Evolutionary conservation across 2,888 invertebrate species (phyloP).

Genomic region (Melanostoma mellinum): DNA sequence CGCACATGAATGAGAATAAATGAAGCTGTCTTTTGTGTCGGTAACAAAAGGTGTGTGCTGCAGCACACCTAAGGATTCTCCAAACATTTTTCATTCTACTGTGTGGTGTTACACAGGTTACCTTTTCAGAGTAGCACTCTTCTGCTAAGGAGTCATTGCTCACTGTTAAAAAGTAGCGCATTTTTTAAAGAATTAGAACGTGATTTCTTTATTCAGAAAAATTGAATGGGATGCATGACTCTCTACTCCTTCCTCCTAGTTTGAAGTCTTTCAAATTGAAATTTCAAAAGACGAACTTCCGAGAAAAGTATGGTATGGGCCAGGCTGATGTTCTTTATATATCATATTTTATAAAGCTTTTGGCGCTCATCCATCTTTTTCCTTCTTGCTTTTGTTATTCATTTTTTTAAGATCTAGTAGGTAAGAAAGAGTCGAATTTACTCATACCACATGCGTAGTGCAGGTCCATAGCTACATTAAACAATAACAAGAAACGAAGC

Average conservation of each 20-base stretch:
- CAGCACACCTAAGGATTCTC: conserved; percentile 41
- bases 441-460: not conserved
- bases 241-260: not conserved
- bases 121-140: conserved; percentile 36
- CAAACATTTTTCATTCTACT: conserved; percentile 34
- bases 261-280: not conserved
- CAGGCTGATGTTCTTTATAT: conserved; percentile 7
- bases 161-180: conserved; percentile 41
- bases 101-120: conserved; percentile 53
- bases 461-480: no score
- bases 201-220: conserved; percentile 59
- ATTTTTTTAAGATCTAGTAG: no score
- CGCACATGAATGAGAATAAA: conserved; percentile 49
- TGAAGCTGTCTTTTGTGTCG: conserved; percentile 47
- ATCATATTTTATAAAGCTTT: conserved; percentile 14
- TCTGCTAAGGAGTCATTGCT: conserved; percentile 24
- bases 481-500: no score
- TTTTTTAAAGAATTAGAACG: conserved; percentile 63
- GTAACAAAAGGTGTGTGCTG: conserved; percentile 56
- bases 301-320: not conserved
- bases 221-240: conserved; percentile 40
- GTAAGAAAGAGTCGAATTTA: no score
- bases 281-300: conserved; percentile 24
- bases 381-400: no score
- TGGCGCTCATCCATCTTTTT: conserved; percentile 53